A percentile compares a stretch with the other conserved stretches of the same genome.
Conservation (phyloP, 2,113 vertebrate species). For the Vidua macroura region DNA sequence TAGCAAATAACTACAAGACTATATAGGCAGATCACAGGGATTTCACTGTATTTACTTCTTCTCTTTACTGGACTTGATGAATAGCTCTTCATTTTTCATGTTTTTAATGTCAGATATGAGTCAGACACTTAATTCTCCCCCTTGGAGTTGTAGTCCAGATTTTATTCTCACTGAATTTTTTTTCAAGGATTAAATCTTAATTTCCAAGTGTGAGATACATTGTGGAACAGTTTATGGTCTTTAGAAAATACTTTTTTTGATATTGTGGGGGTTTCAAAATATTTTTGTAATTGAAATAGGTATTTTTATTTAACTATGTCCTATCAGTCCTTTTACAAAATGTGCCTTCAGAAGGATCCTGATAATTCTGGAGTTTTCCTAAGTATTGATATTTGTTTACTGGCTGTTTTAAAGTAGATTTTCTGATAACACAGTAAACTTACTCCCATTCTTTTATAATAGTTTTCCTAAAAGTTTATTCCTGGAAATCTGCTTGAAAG, state of each 20-base stretch:
- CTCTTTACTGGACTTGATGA: not conserved
- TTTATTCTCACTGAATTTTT: not conserved
- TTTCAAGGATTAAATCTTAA: not conserved
- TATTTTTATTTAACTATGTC: not conserved
- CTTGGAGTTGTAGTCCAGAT: not conserved
- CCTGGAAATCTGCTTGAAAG: not conserved
- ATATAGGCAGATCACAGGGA: not conserved
- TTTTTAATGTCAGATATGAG: not conserved
- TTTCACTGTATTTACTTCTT: not conserved
- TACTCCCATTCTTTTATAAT: not conserved
- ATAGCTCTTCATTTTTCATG: not conserved
- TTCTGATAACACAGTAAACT: not conserved
- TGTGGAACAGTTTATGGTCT: not conserved
- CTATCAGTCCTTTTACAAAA: not conserved
- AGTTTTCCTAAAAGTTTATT: not conserved
- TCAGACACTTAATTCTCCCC: not conserved
- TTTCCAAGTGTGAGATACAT: not conserved
- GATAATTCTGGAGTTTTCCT: not conserved
- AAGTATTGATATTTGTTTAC: not conserved
- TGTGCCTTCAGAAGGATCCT: not conserved
- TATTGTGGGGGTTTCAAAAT: accelerated
- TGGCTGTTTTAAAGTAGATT: not conserved
- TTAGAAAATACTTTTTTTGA: not conserved
- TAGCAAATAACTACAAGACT: not conserved
- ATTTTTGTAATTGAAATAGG: not conserved